Evolutionary conservation across 2,113 vertebrate genomes (phyloP).

Genomic region (Myanophis thanlyinensis): DNA sequence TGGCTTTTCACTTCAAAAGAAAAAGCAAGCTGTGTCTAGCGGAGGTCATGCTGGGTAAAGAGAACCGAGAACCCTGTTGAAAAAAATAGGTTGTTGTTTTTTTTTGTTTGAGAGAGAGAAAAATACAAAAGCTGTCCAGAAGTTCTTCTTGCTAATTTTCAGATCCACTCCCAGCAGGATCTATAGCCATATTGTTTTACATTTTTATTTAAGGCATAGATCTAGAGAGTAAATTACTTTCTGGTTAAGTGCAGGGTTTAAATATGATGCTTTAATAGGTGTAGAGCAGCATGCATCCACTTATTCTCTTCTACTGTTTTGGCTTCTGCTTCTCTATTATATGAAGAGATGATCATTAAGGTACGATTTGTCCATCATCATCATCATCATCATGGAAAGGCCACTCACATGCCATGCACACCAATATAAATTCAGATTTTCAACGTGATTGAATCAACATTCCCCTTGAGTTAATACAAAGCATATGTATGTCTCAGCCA

Average conservation of each 20-base stretch:
- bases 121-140: neutral
- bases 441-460: neutral
- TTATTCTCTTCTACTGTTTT: neutral
- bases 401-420: neutral
- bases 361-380: neutral
- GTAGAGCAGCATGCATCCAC: neutral
- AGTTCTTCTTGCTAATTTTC: neutral
- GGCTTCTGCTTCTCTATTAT: neutral
- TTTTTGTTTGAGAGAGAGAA: neutral
- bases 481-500: neutral
- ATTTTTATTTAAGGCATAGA: neutral
- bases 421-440: neutral
- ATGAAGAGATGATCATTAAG: neutral
- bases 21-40: neutral
- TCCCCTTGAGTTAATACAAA: neutral
- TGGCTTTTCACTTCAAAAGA: neutral
- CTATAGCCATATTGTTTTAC: neutral
- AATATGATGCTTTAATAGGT: neutral
- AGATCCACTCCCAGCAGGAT: neutral
- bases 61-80: neutral
- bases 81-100: neutral
- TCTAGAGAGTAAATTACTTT: neutral
- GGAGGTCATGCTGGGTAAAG: neutral
- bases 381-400: neutral
- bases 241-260: neutral